Evolutionary conservation across 2,797 vertebrate genomes (phyloP), one percentile per base, ranked within the genome.

Genomic region (Kryptolebias ocellatus): DNA sequence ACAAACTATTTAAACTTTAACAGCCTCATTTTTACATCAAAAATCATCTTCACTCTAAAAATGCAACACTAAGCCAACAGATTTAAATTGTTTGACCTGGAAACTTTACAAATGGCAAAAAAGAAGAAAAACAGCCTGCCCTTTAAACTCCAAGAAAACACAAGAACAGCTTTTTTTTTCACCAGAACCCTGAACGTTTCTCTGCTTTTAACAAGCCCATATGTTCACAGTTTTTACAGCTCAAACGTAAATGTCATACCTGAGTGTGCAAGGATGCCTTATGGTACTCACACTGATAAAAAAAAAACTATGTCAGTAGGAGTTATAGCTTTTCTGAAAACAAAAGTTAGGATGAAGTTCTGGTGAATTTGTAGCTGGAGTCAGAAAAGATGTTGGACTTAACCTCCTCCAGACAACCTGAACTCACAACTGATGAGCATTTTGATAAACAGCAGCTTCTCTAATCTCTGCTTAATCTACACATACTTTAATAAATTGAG

Each of bases 111-210:
- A 42, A 42, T 42, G 39, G 20, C 20, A 57, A 44, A 57, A 37
- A 7, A 14, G 3, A 24, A 57, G 18, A 56, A 37, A 56, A 37
- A 16, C 29, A 56, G 15, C 9, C 55, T 57, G 18, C 12, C 37
- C 14, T 8, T 42, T 57, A 42, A 42, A 57, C 37, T 57, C 37
- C 39, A 44, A 27, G 18, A 49, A 16, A 60, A 60, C 46, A 60
- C 18, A 4, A 60, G 5, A 60, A 17, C 58, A 61, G 12, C 14
- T 39, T 39, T 11, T 12, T 14, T 42, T 42, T 59, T 42, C 46
- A 46, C 16, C 17, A 46, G 42, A 28, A n/a, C 28, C 29, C 42
- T 16, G 6, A 47, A 51, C 20, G 29, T 61, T 51, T 51, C 3
- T 12, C 31, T 51, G 60, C 20, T 51, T 51, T 51, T 39, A 51